Base-by-base conservation (phyloP, 2,113 vertebrate genomes). In the Anoplopoma fimbria region DNA sequence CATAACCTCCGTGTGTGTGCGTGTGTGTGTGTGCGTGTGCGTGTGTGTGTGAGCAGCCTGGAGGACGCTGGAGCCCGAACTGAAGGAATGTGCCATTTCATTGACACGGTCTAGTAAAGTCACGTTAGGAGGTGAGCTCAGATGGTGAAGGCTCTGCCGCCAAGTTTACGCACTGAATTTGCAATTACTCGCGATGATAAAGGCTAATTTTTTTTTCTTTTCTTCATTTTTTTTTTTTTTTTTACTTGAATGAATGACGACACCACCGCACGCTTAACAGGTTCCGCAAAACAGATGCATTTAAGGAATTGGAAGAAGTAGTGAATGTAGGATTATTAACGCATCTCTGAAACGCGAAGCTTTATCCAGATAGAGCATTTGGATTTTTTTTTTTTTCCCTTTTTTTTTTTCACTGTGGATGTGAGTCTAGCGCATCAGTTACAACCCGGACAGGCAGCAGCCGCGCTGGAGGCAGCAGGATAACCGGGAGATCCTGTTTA, bases 71-170 rank as follows among this genome's bases (percentile, higher is more conserved):
- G 33, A 67, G 25, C 63, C 57, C 70, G 63, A 76, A 89, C 86
- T 89, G 89, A 79, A 92, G 94, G 92, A 94, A 95, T 94, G 93
- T 58, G 85, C 60, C 69, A 1, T 49, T 29, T 36, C 73, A 29
- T 23, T 57, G 89, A 83, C 87, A 38, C 79, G 82, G 40, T 85
- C 72, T 65, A 31, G 65, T 87, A 33, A 87, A 90, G 80, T 87
- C 65, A 27, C 87, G 21, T 69, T 53, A 14, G 76, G 47, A 79
- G 86, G 77, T 83, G 83, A 80, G 69, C 4, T 75, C 82, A 58
- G 57, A 63, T 36, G 79, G 45, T 62, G 71, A 69, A 15, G 21
- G 36, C 84, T 64, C 70, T 1, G 85, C 78, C 25, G 76, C 31
- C 31, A 89, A 89, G 89, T 90, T 93, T 89, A 89, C 85, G 86